Evolutionary conservation across 1,140 invertebrate species (phyloP).

Genomic region (Homarus americanus): DNA sequence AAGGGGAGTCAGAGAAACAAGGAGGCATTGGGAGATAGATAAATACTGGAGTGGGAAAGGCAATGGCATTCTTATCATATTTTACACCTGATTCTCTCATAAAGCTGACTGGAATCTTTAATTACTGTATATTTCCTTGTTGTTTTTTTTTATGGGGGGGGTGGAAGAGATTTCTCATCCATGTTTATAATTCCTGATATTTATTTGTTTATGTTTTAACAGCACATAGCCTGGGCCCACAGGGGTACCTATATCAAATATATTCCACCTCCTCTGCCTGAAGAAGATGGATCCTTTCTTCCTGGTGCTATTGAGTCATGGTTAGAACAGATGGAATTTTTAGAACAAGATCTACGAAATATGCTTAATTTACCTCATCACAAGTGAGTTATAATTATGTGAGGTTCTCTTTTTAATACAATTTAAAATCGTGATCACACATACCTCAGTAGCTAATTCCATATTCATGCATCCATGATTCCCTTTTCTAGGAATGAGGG

Average conservation of each 20-base stretch:
- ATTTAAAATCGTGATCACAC: too few species aligned
- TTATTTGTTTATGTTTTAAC: background rate
- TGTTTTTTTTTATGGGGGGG: background rate
- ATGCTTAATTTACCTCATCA: constrained; percentile 16
- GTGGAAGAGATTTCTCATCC: background rate
- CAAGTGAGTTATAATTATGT: background rate
- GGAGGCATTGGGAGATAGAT: too few species aligned
- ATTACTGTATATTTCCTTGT: background rate
- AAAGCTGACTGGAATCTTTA: background rate
- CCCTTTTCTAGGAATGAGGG: too few species aligned
- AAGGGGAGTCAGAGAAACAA: too few species aligned
- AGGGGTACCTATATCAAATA: constrained; percentile 23
- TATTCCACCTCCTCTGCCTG: background rate
- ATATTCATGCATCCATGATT: too few species aligned
- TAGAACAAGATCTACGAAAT: constrained; percentile 18
- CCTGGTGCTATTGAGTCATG: constrained; percentile 18
- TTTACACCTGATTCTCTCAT: background rate
- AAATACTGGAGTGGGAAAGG: too few species aligned
- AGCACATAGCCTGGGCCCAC: constrained; percentile 20
- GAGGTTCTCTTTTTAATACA: too few species aligned
- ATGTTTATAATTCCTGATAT: background rate
- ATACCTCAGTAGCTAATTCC: too few species aligned
- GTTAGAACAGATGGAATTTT: constrained; percentile 29
- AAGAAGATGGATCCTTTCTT: background rate
- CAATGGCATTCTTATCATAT: background rate